phyloP scores from a whole-genome alignment of 1,140 invertebrate species.

The Halyomorpha halys region DNA sequence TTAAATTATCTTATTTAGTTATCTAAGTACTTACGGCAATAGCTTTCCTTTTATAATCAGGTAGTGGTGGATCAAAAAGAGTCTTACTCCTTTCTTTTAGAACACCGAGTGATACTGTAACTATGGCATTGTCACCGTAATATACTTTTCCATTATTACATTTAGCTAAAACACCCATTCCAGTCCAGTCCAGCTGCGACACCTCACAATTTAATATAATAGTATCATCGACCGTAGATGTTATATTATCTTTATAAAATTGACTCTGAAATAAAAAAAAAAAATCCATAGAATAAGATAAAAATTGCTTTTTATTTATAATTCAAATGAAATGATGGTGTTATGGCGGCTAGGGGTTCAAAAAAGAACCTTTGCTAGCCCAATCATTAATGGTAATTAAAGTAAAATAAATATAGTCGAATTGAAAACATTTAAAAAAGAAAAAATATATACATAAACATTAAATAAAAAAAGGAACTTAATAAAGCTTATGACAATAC shows the following conservation, averaged over 20 bases:
- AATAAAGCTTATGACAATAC: too few species aligned
- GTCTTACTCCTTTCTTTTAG: conserved; percentile 44
- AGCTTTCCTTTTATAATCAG: conserved; percentile 45
- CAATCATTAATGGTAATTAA: not conserved
- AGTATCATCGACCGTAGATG: conserved; percentile 33
- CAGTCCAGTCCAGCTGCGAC: conserved; percentile 38
- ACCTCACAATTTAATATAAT: conserved; percentile 42
- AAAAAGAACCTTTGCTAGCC: too few species aligned
- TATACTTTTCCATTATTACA: conserved; percentile 49
- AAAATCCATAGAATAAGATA: conserved; percentile 1
- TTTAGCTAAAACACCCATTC: conserved; percentile 35
- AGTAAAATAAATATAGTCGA: too few species aligned
- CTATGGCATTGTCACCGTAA: conserved; percentile 52
- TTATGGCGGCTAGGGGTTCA: too few species aligned
- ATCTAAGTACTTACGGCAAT: conserved; percentile 40
- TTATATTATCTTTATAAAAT: too few species aligned
- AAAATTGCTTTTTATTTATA: conserved; percentile 22
- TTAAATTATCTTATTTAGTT: too few species aligned
- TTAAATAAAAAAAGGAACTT: too few species aligned
- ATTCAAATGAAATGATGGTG: too few species aligned
- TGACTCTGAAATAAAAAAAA: not conserved
- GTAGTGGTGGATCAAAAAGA: conserved; percentile 51
- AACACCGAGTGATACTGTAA: conserved; percentile 56
- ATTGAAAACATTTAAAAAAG: too few species aligned
- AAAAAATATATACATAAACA: too few species aligned